Evolutionary conservation across 2,797 vertebrate genomes (phyloP).

Genomic region (Premnoplex brunnescens): DNA sequence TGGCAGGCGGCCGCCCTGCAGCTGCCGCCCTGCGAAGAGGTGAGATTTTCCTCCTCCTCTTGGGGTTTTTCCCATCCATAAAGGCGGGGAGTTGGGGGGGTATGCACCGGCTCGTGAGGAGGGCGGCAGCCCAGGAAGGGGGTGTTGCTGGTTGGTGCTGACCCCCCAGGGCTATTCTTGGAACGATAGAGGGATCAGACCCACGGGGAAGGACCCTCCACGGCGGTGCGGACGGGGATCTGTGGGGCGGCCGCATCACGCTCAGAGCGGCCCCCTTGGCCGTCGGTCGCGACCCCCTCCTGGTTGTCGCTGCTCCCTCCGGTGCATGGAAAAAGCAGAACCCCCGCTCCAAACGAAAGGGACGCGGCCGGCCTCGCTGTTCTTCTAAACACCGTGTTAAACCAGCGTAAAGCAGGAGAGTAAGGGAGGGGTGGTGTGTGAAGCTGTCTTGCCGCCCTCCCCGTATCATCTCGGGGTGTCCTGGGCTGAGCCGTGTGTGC

Average conservation of each 20-base stretch:
- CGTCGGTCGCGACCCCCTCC: not conserved
- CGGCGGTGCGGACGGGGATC: not conserved
- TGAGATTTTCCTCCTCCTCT: not conserved
- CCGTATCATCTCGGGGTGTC: not conserved
- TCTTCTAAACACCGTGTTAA: not conserved
- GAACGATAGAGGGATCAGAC: not conserved
- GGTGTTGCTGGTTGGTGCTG: not conserved
- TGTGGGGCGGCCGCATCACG: not conserved
- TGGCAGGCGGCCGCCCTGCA: conserved; percentile 44
- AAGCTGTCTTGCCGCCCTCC: not conserved
- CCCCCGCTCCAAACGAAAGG: no score
- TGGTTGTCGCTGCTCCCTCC: not conserved
- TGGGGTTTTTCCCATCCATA: not conserved
- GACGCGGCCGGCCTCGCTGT: not conserved
- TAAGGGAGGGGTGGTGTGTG: no score
- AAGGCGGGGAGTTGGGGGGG: not conserved
- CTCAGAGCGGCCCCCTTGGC: not conserved
- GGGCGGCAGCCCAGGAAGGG: not conserved
- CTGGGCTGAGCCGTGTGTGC: not conserved
- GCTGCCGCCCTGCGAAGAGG: conserved; percentile 56
- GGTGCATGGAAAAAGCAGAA: not conserved
- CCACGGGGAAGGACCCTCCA: not conserved
- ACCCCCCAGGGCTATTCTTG: not conserved
- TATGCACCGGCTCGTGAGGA: not conserved
- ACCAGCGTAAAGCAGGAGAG: not conserved